Percentiles rank a stretch among this genome's conserved stretches.
phyloP scores from a whole-genome alignment of 2,797 vertebrate genomes.

The Apogon hyalosoma region DNA sequence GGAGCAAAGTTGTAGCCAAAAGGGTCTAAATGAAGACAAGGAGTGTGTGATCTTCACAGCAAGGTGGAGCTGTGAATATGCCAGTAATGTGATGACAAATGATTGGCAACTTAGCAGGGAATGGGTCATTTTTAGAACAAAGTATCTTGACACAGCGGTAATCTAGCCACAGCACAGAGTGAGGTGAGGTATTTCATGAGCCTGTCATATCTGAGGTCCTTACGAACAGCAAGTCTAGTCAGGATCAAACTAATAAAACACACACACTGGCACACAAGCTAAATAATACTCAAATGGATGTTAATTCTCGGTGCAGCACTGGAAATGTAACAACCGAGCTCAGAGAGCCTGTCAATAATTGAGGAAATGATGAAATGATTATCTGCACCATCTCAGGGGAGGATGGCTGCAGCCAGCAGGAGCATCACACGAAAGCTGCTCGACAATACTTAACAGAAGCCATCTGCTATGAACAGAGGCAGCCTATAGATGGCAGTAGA shows the following conservation, averaged over 20 bases:
- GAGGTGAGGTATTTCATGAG: conserved; percentile 49
- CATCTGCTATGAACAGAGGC: conserved; percentile 7
- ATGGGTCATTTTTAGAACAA: conserved; percentile 53
- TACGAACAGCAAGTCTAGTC: conserved; percentile 37
- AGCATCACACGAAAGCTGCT: conserved; percentile 17
- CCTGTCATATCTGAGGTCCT: conserved; percentile 43
- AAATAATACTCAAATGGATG: conserved; percentile 50
- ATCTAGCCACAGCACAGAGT: conserved; percentile 7
- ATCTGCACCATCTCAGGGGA: conserved; percentile 36
- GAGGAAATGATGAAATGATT: conserved; percentile 70
- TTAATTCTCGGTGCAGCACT: conserved; percentile 56
- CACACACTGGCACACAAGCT: conserved; percentile 10
- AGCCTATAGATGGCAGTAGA: conserved; percentile 75
- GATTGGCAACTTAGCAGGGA: conserved; percentile 48
- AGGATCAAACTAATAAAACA: conserved; percentile 39
- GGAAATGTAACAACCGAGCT: conserved; percentile 51
- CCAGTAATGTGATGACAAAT: conserved; percentile 46
- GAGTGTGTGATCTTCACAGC: conserved; percentile 4
- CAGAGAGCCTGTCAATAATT: conserved; percentile 61
- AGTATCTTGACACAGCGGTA: conserved; percentile 41
- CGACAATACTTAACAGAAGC: conserved; percentile 25
- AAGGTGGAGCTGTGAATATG: conserved; percentile 7
- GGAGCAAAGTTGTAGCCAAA: neutral
- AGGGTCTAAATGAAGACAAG: conserved; percentile 21
- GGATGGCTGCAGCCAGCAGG: conserved; percentile 30